These are phyloP conservation scores for Xestia xanthographa DNA, from an alignment of 2,888 invertebrate genomes.

Conservation along the genomic window DNA sequence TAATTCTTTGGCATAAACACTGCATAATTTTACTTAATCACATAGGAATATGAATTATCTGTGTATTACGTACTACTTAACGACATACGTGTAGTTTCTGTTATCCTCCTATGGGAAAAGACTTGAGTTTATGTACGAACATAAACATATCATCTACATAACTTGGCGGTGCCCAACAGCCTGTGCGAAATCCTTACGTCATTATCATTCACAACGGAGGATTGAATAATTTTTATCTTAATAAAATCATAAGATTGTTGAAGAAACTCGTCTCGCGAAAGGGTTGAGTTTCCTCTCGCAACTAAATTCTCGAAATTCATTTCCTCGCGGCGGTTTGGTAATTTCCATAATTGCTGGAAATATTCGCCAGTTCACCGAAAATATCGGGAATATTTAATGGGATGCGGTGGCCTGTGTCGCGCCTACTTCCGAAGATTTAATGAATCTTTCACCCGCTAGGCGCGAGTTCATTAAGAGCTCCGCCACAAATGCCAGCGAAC, in stretches of 20 bases:
- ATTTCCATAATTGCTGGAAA: conserved; percentile 69
- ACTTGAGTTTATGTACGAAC: not conserved
- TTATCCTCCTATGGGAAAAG: not conserved
- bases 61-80: not conserved
- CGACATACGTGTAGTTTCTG: not conserved
- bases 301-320: conserved; percentile 62
- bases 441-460: conserved; percentile 74
- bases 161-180: conserved; percentile 7
- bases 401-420: conserved; percentile 70
- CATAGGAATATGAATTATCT: not conserved
- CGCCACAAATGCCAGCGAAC: conserved; percentile 68
- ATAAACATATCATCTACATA: not conserved
- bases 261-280: conserved; percentile 38
- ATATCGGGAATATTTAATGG: conserved; percentile 73
- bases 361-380: conserved; percentile 65
- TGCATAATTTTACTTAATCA: not conserved
- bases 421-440: conserved; percentile 80
- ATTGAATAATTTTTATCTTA: conserved; percentile 59
- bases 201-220: conserved; percentile 46
- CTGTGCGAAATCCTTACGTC: conserved; percentile 26
- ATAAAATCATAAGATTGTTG: conserved; percentile 56
- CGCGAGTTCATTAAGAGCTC: conserved; percentile 77
- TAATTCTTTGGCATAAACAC: conserved; percentile 24
- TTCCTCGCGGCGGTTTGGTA: conserved; percentile 58
- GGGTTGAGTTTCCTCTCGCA: conserved; percentile 46